A percentile compares a stretch with the other conserved stretches of the same genome.
These are phyloP conservation scores for Amazona guildingii DNA, from an alignment of 2,113 vertebrate species.

Conservation along the genomic window DNA sequence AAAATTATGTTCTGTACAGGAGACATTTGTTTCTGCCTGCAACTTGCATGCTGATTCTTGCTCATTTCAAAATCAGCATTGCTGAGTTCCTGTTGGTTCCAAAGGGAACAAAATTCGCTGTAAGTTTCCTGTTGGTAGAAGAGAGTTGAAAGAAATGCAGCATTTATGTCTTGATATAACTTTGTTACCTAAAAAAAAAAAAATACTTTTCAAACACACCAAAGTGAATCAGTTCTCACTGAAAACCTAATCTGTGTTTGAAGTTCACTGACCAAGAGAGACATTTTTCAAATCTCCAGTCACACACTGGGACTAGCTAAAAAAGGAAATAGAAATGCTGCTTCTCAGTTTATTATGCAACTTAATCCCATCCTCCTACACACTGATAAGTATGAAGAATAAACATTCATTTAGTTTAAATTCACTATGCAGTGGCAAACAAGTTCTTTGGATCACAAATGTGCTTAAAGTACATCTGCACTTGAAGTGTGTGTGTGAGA, in stretches of 20 bases:
- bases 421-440: background rate
- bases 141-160: background rate
- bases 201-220: background rate
- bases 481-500: accelerated
- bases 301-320: background rate
- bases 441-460: background rate
- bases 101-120: background rate
- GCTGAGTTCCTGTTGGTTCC: background rate
- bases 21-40: background rate
- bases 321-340: background rate
- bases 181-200: background rate
- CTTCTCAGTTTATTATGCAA: background rate
- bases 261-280: background rate
- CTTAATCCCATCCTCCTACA: background rate
- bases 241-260: background rate
- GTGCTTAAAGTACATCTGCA: background rate
- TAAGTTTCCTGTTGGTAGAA: background rate
- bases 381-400: background rate
- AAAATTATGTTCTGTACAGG: background rate
- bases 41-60: background rate
- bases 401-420: background rate
- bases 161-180: background rate
- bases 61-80: background rate
- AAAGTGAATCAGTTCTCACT: background rate
- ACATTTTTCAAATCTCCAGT: background rate